These are phyloP conservation scores for Baryphthengus martii DNA, from an alignment of 2,113 vertebrate species.

Conservation along the genomic window DNA sequence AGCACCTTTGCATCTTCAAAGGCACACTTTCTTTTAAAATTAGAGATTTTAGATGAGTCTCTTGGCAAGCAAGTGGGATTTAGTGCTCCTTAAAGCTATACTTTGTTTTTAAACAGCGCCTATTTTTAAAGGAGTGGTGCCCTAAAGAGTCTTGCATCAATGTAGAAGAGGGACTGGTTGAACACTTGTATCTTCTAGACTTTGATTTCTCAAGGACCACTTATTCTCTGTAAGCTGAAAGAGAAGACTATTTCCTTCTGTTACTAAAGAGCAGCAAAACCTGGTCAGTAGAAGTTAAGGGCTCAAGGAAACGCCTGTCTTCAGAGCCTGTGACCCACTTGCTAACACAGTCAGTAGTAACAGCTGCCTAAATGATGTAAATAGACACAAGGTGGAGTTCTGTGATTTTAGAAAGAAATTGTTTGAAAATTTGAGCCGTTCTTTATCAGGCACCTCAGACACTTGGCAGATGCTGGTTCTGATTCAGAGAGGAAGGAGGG, in stretches of 20 bases:
- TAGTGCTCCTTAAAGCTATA: background rate
- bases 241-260: background rate
- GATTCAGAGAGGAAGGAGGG: background rate
- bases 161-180: background rate
- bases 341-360: background rate
- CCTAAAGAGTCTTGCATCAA: background rate
- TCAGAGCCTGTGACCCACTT: background rate
- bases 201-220: background rate
- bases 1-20: background rate
- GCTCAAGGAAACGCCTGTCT: background rate
- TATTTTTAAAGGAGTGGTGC: slow-evolving; percentile 20
- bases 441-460: background rate
- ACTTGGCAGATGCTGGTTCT: background rate
- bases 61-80: background rate
- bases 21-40: background rate
- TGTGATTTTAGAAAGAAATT: background rate
- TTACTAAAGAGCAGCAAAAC: background rate
- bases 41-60: background rate
- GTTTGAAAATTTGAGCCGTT: background rate
- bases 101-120: background rate
- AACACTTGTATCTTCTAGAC: background rate
- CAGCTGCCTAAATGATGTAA: background rate
- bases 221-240: background rate
- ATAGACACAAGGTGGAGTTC: background rate
- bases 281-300: background rate